These are phyloP conservation scores for Hipposideros armiger DNA, from an alignment of 2,113 vertebrate species.

Conservation along the genomic window DNA sequence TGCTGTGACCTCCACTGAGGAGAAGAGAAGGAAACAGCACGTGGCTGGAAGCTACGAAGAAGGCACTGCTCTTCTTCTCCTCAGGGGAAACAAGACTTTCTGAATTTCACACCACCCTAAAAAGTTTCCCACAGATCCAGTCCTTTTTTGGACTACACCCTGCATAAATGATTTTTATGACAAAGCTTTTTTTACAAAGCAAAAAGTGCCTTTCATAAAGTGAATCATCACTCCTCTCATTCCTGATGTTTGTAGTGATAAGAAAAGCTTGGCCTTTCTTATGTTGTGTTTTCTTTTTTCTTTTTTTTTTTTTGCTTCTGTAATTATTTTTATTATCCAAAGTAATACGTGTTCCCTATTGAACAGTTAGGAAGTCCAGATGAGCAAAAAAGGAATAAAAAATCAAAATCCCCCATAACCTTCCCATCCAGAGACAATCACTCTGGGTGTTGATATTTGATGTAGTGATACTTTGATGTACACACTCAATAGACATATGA, in stretches of 20 bases:
- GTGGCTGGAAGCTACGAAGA: neutral
- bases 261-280: conserved; percentile 1
- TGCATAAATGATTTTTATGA: conserved; percentile 26
- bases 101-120: neutral
- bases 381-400: conserved; percentile 26
- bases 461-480: neutral
- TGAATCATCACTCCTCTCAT: conserved; percentile 53
- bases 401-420: neutral
- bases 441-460: neutral
- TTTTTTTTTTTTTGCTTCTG: neutral
- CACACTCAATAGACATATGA: neutral
- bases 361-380: neutral
- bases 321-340: conserved; percentile 46
- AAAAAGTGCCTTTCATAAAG: conserved; percentile 13
- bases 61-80: neutral
- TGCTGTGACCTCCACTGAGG: neutral
- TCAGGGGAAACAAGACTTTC: neutral
- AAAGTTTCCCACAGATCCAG: neutral
- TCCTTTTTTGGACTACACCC: neutral
- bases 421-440: neutral
- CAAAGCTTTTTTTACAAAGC: conserved; percentile 41
- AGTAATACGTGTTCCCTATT: neutral
- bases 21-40: neutral
- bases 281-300: conserved; percentile 2
- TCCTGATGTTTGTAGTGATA: neutral